Evolutionary conservation across 2,888 invertebrate species (phyloP), one percentile per base, ranked within the genome.

Genomic region (Agriopis leucophaearia): DNA sequence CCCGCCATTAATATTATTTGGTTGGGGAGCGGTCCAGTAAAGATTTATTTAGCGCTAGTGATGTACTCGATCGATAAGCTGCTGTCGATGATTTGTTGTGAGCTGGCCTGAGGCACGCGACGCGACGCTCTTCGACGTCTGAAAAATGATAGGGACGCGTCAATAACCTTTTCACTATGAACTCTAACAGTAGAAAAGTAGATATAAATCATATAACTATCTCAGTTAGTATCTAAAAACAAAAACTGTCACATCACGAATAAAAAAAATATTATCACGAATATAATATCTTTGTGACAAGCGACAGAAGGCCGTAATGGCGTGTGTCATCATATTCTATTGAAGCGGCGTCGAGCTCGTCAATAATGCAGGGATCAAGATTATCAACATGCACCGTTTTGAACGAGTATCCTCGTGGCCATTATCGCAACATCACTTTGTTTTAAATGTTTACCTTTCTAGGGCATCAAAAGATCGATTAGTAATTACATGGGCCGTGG

Each of bases 281-380:
- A 88, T 88, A 85, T 83, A 87, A 86, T 85, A 84, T 86, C 83
- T 83, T 64, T 74, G 82, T 85, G 89, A 88, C 88, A 87, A 87
- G 82, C 84, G 81, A 81, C 81, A 80, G 84, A 82, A 84, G 84
- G 82, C 81, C 82, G 77, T 87, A 84, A 87, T 91, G 87, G 88
- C 89, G 88, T 88, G 90, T 91, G 88, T 87, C 92, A 91, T 91
- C 91, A 88, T 90, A 88, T 88, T 90, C 88, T 88, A 88, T 89
- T 84, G 86, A 84, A 87, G 85, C 84, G 85, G 83, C 75, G 72
- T 70, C 64, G 70, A 61, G 78, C 85, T 88, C 88, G 83, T 92
- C 88, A 92, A 92, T 92, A 91, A 94, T 92, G 89, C 90, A 92
- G 78, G 80, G 80, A 85, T 86, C 81, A 79, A 89, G 89, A 92